Evolutionary conservation across 2,888 invertebrate species (phyloP), one percentile per base, ranked within the genome.

Genomic region (Meiosimyza platycephala): DNA sequence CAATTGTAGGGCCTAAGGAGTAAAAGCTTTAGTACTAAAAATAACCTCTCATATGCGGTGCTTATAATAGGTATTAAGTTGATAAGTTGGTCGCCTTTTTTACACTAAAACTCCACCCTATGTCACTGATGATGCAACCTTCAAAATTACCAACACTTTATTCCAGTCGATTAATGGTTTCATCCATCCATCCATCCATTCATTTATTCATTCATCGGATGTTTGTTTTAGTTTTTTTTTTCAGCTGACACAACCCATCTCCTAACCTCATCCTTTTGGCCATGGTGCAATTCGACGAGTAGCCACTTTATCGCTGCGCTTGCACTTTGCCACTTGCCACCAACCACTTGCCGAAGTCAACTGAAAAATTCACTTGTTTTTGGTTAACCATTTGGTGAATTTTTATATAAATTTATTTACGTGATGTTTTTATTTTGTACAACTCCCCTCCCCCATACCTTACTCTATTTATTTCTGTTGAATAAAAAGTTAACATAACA

Each of bases 121-220:
- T 47, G 16, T 51, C 16, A 28, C 33, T 22, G 12, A 15, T 13
- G 68, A 28, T 9, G 57, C 57, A 48, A 11, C 22, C 68, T 68
- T 59, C 22, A 70, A 73, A 70, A 71, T 71, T 57, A 22, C 59
- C 71, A 74, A 70, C 74, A 69, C 74, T 74, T 74, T 65, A 63
- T 74, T 76, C 74, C 74, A 62, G 74, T 74, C 74, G 74, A 76
- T 76, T 76, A 73, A 73, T 73, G 73, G 76, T 66, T 74, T 51
- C 69, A 33, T 59, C 60, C 59, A 64, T 48, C 6, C 62, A 63
- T 15, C n/a, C 16, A 40, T 13, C 48, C 40, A 33, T 59, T 28
- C 60, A 40, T 28, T 62, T 52, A 55, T 33, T 40, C 54, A 60
- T 62, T 51, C 50, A 22, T 18, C 57, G 40, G 40, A 40, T 7